Conservation (phyloP, 2,888 invertebrate species). For the Eupeodes latifasciatus region DNA sequence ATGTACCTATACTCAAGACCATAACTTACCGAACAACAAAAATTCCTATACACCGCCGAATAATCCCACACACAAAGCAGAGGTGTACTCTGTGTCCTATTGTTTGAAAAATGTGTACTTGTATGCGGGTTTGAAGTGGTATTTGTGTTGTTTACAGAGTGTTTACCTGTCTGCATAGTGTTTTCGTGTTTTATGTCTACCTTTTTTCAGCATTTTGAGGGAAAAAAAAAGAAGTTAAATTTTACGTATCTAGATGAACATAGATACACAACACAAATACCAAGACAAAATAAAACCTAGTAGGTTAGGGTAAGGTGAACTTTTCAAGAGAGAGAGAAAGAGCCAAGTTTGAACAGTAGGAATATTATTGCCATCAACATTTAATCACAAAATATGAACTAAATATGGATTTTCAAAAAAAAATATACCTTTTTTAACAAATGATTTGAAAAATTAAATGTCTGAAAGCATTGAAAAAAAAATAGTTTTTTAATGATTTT, state of each 20-base stretch:
- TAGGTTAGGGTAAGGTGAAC: conserved; percentile 25
- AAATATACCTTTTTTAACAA: no score
- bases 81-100: conserved; percentile 2
- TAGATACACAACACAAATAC: conserved; percentile 24
- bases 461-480: no score
- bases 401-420: no score
- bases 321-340: not conserved
- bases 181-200: conserved; percentile 30
- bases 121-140: conserved; percentile 49
- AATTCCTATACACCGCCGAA: conserved; percentile 26
- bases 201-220: conserved; percentile 37
- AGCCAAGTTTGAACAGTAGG: not conserved
- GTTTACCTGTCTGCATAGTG: conserved; percentile 62
- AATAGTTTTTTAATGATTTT: no score
- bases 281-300: not conserved
- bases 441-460: no score
- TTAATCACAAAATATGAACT: no score
- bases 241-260: not conserved
- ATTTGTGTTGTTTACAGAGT: conserved; percentile 30
- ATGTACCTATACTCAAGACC: conserved; percentile 32
- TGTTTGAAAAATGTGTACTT: not conserved
- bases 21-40: conserved; percentile 65
- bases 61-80: conserved; percentile 57
- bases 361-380: not conserved
- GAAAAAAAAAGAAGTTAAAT: conserved; percentile 23